These are phyloP conservation scores for Drosophila melanocephala DNA, from an alignment of 2,888 invertebrate genomes.

Conservation along the genomic window DNA sequence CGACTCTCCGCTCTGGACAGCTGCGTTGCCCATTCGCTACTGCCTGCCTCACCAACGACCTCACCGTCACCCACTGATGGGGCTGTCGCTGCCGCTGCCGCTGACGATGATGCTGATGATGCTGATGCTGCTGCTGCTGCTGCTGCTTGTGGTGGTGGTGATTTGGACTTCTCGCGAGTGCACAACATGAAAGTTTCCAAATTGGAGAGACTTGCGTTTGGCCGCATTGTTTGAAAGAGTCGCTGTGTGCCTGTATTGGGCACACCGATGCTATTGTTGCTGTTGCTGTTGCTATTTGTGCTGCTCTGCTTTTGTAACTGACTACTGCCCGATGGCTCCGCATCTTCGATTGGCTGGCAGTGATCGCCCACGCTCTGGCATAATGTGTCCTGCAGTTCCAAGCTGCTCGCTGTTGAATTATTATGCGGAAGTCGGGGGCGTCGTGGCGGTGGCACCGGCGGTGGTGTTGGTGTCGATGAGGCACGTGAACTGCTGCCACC, in stretches of 20 bases:
- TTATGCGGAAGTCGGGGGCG: slow-evolving; percentile 81
- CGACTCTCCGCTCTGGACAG: slow-evolving; percentile 88
- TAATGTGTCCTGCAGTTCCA: slow-evolving; percentile 73
- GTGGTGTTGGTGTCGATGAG: slow-evolving; percentile 87
- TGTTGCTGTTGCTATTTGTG: slow-evolving; percentile 68
- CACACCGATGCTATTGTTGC: slow-evolving; percentile 25
- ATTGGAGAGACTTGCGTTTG: slow-evolving; percentile 84
- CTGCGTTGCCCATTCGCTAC: slow-evolving; percentile 83
- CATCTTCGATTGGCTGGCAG: slow-evolving; percentile 27
- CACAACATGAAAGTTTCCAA: slow-evolving; percentile 81
- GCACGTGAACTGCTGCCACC: slow-evolving; percentile 74
- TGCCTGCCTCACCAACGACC: slow-evolving; percentile 44
- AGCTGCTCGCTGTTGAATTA: slow-evolving; percentile 86
- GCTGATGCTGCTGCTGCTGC: slow-evolving; percentile 30
- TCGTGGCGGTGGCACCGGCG: slow-evolving; percentile 87
- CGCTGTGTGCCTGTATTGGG: slow-evolving; percentile 51
- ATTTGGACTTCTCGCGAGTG: slow-evolving; percentile 79
- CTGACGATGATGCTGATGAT: background rate
- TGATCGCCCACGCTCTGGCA: slow-evolving; percentile 10
- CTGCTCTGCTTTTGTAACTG: slow-evolving; percentile 73
- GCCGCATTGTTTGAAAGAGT: slow-evolving; percentile 71
- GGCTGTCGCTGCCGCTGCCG: slow-evolving; percentile 31
- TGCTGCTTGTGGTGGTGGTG: slow-evolving; percentile 62
- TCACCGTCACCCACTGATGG: slow-evolving; percentile 31
- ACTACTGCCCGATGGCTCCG: slow-evolving; percentile 57